phyloP scores from a whole-genome alignment of 2,113 vertebrate species.

The Phaethornis superciliosus region DNA sequence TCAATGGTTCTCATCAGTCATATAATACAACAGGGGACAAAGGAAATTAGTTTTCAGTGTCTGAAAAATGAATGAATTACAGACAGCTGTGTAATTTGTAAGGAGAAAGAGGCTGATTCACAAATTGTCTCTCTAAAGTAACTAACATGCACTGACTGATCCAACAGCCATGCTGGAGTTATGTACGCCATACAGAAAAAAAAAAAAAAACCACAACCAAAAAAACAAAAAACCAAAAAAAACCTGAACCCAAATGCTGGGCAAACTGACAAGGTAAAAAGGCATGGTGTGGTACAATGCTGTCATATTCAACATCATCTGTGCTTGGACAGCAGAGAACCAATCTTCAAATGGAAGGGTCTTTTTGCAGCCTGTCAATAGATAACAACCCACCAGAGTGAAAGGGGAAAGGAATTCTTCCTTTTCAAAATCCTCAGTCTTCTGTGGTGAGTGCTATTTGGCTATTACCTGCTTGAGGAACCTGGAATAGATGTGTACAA shows the following conservation, averaged over 20 bases:
- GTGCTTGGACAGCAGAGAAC: not conserved
- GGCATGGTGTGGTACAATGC: not conserved
- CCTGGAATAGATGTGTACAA: not conserved
- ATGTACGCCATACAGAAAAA: not conserved
- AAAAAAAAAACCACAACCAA: too few species aligned
- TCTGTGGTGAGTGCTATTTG: not conserved
- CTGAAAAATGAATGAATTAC: constrained; percentile 14
- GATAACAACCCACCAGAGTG: rapidly evolving
- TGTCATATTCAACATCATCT: not conserved
- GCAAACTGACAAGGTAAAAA: not conserved
- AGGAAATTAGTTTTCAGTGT: constrained; percentile 25
- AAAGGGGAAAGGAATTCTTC: not conserved
- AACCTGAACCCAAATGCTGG: not conserved
- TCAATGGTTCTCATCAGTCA: constrained; percentile 11
- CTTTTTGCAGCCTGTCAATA: not conserved
- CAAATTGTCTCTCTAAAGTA: not conserved
- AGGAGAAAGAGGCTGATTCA: not conserved
- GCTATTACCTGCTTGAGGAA: not conserved
- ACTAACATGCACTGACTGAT: not conserved
- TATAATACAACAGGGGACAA: not conserved
- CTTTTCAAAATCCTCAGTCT: not conserved
- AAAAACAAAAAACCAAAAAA: too few species aligned
- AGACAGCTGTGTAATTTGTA: not conserved
- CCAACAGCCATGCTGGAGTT: not conserved
- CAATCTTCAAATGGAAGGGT: not conserved